Base-by-base conservation (phyloP, 2,113 vertebrate genomes). In the Osmerus eperlanus region DNA sequence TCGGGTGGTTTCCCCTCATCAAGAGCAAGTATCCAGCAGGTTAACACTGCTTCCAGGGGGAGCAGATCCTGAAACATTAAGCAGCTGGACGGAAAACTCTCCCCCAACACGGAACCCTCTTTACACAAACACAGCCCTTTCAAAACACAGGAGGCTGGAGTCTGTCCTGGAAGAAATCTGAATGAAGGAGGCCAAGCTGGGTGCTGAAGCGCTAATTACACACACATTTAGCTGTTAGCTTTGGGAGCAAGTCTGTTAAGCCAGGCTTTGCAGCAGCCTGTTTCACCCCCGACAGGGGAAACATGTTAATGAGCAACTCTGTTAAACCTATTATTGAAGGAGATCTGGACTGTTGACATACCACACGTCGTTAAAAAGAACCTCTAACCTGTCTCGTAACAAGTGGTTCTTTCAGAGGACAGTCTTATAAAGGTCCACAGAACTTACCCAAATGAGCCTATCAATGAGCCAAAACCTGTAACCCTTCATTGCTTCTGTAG, bases 11-110 rank as follows among this genome's bases (percentile, higher is more conserved):
- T 47, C 41, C 41, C 41, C 41, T 47, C 41, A 47, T 47, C 41
- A 47, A 12, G 41, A 47, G 41, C 41, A 47, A 12, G 8, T 47
- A 8, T 47, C 41, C 9, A 47, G 41, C 41, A 47, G 41, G 41
- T 47, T 9, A 36, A 9, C 8, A 12, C 41, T 11, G 9, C 41
- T 12, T 47, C 41, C 41, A 81, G 75, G 71, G 68, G 32, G 67
- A 62, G 61, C 64, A 68, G 75, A 81, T 67, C 61, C n/a, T 70
- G 81, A 79, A 78, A 73, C 72, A 74, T 83, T 80, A 81, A 69
- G 60, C 85, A 82, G 80, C 77, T 84, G 79, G 67, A 69, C 76
- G 54, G 54, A 55, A n/a, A 55, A 55, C 54, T 55, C 9, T n/a
- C 54, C 54, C 6, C 3, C 54, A 55, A 14, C 54, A 55, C 54